phyloP scores from a whole-genome alignment of 2,797 vertebrate genomes.

The Picus viridis region DNA sequence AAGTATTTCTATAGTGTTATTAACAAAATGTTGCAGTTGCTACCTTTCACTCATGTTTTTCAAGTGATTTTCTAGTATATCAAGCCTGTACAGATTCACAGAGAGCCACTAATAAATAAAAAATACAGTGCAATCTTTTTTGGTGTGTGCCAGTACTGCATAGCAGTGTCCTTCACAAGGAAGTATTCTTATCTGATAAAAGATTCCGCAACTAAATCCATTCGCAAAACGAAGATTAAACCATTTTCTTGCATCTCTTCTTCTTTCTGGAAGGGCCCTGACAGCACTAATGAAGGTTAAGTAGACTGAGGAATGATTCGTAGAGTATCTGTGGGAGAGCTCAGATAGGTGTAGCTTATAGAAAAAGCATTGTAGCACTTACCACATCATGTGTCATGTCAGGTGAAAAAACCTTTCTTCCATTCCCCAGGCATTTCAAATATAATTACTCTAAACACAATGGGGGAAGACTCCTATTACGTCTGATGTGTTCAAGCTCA shows the following conservation, averaged over 20 bases:
- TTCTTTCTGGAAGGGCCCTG: constrained; percentile 42
- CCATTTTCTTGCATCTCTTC: constrained; percentile 7
- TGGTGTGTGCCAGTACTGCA: neutral
- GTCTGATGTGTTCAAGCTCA: constrained; percentile 4
- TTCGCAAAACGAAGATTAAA: constrained; percentile 27
- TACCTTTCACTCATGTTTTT: neutral
- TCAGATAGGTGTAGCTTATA: neutral
- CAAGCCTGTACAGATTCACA: neutral
- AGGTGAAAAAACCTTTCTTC: constrained; percentile 13
- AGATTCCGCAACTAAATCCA: neutral
- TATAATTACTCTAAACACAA: constrained; percentile 45
- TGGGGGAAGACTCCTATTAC: constrained; percentile 32
- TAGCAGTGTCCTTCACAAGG: neutral
- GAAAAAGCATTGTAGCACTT: constrained; percentile 1
- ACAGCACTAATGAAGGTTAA: constrained; percentile 61
- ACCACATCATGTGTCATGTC: neutral
- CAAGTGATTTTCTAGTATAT: neutral
- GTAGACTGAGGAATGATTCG: constrained; percentile 6
- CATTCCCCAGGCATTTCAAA: constrained; percentile 17
- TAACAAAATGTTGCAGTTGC: neutral
- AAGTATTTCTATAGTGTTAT: neutral
- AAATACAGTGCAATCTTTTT: neutral
- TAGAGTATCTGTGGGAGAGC: neutral
- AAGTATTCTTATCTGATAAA: neutral
- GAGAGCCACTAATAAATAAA: neutral